These are phyloP conservation scores for Silurus meridionalis DNA, from an alignment of 2,113 vertebrate genomes.

Conservation along the genomic window DNA sequence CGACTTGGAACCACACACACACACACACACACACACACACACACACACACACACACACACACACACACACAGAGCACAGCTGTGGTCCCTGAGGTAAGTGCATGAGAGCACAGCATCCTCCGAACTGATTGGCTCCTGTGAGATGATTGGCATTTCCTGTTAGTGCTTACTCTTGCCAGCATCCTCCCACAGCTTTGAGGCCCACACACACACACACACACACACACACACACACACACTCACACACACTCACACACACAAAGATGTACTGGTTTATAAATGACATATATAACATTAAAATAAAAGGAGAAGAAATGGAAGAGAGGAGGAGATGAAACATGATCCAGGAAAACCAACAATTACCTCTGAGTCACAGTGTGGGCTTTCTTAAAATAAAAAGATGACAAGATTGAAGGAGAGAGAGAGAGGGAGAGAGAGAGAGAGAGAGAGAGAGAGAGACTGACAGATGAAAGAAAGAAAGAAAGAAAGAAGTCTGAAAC, in stretches of 20 bases:
- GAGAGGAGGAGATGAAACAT: constrained; percentile 40
- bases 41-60: constrained; percentile 31
- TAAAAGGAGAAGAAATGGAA: constrained; percentile 2
- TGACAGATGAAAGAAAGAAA: neutral
- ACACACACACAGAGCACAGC: constrained; percentile 34
- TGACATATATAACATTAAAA: constrained; percentile 58
- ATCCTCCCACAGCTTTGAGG: constrained; percentile 49
- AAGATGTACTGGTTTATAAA: constrained; percentile 61
- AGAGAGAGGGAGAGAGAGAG: neutral
- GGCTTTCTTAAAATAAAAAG: constrained; percentile 27
- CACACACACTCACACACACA: constrained; percentile 53
- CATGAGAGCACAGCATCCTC: constrained; percentile 32
- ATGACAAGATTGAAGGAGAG: neutral
- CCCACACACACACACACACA: constrained; percentile 25
- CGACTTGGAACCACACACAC: constrained; percentile 35
- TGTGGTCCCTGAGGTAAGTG: constrained; percentile 48
- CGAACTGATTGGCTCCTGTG: constrained; percentile 43
- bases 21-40: constrained; percentile 31
- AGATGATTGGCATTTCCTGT: constrained; percentile 56
- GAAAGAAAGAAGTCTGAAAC: neutral
- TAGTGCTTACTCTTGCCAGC: constrained; percentile 51
- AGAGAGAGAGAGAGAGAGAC: neutral
- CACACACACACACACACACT: constrained; percentile 39
- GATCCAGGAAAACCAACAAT: constrained; percentile 39
- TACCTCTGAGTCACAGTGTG: constrained; percentile 34